phyloP scores from a whole-genome alignment of 1,140 invertebrate genomes.

The Drosophila murphyi region DNA sequence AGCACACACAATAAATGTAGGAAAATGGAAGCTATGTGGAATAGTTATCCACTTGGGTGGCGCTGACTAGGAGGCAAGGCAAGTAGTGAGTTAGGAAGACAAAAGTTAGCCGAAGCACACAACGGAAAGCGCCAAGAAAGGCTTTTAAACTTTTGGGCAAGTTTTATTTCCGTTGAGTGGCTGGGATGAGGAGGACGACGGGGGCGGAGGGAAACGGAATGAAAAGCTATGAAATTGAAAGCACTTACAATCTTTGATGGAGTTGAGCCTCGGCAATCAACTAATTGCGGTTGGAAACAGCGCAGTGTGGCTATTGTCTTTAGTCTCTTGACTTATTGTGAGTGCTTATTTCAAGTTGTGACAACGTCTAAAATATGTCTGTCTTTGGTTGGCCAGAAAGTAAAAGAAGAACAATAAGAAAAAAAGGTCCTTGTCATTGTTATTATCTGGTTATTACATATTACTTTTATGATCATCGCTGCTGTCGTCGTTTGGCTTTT shows the following conservation, averaged over 20 bases:
- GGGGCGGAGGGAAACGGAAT: neutral
- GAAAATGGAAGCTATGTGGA: slow-evolving; percentile 35
- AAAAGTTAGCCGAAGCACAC: slow-evolving; percentile 69
- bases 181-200: neutral
- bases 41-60: neutral
- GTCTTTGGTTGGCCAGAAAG: slow-evolving; percentile 4
- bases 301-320: slow-evolving; percentile 26
- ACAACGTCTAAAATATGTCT: slow-evolving; percentile 34
- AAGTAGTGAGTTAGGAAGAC: slow-evolving; percentile 59
- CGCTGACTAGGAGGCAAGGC: neutral
- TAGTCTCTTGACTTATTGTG: slow-evolving; percentile 16
- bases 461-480: slow-evolving; percentile 54
- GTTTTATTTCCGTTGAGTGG: slow-evolving; percentile 77
- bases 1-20: slow-evolving; percentile 35
- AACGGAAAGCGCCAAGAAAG: slow-evolving; percentile 74
- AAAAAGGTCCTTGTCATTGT: slow-evolving; percentile 49
- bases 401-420: neutral
- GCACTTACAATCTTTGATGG: slow-evolving; percentile 74
- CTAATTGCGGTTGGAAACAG: slow-evolving; percentile 62
- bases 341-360: slow-evolving; percentile 22
- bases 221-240: slow-evolving; percentile 71
- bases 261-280: slow-evolving; percentile 70
- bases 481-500: slow-evolving; percentile 44
- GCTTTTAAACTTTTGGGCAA: slow-evolving; percentile 81
- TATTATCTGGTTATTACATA: slow-evolving; percentile 63